phyloP scores from a whole-genome alignment of 2,797 vertebrate genomes.

The Anableps anableps region DNA sequence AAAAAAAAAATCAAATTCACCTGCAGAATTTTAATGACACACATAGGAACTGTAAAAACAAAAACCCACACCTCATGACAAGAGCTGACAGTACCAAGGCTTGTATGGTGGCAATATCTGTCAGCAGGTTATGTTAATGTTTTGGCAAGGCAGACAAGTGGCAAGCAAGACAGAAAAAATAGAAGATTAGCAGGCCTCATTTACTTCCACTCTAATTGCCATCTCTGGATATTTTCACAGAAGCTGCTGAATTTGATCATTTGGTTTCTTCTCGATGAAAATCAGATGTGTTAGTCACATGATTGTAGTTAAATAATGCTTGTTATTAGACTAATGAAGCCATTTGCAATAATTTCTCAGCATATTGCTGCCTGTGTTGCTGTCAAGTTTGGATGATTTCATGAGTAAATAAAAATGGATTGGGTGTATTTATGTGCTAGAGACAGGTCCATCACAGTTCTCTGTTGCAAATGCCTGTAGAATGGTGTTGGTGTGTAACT shows the following conservation, averaged over 20 bases:
- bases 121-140: conserved; percentile 54
- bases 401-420: conserved; percentile 16
- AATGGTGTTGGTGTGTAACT: background rate
- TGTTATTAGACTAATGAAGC: conserved; percentile 17
- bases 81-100: conserved; percentile 44
- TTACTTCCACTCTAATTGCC: conserved; percentile 42
- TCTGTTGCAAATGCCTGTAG: conserved; percentile 21
- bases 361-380: conserved; percentile 15
- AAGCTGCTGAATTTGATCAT: conserved; percentile 25
- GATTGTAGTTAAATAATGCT: conserved; percentile 23
- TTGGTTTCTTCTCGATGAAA: conserved; percentile 1
- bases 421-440: background rate
- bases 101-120: conserved; percentile 37
- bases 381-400: conserved; percentile 14
- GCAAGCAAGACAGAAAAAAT: conserved; percentile 24
- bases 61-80: conserved; percentile 37
- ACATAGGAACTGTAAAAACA: conserved; percentile 27
- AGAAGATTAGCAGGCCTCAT: conserved; percentile 38
- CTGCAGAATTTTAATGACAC: conserved; percentile 26
- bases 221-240: conserved; percentile 29
- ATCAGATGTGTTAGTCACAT: conserved; percentile 1
- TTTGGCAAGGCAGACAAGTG: conserved; percentile 50
- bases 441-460: conserved; percentile 8
- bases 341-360: conserved; percentile 8
- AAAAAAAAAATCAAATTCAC: conserved; percentile 18